phyloP scores from a whole-genome alignment of 1,140 invertebrate genomes.

The Panagrolaimus sp. region DNA sequence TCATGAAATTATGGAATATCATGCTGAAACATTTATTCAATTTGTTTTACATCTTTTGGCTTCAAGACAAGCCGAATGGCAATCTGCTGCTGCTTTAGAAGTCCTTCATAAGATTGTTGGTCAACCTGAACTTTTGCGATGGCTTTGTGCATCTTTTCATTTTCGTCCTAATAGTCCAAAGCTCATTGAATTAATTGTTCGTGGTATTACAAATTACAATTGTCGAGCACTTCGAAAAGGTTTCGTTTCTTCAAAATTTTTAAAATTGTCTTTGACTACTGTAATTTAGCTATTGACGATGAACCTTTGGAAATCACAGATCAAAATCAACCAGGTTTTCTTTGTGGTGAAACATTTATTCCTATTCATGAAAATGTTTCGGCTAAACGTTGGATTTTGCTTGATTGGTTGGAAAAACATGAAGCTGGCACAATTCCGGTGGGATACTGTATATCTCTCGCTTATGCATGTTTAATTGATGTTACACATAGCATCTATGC shows the following conservation, averaged over 20 bases:
- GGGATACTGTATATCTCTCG: slow-evolving; percentile 88
- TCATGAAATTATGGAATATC: neutral
- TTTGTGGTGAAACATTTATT: slow-evolving; percentile 37
- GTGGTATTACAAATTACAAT: slow-evolving; percentile 61
- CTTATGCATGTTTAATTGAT: slow-evolving; percentile 82
- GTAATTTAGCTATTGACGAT: neutral
- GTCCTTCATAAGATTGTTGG: slow-evolving; percentile 87
- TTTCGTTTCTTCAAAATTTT: slow-evolving; percentile 8
- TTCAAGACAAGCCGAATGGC: slow-evolving; percentile 83
- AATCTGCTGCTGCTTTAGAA: slow-evolving; percentile 84
- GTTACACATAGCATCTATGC: slow-evolving; percentile 62
- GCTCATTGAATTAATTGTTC: slow-evolving; percentile 58
- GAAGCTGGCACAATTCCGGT: slow-evolving; percentile 86
- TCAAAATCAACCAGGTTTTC: slow-evolving; percentile 29
- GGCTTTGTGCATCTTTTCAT: slow-evolving; percentile 88
- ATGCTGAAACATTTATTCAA: neutral
- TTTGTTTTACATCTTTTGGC: slow-evolving; percentile 20
- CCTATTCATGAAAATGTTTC: slow-evolving; percentile 43
- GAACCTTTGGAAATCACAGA: neutral
- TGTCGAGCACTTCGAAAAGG: slow-evolving; percentile 17
- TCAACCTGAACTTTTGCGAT: slow-evolving; percentile 71
- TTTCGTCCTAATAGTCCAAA: slow-evolving; percentile 84
- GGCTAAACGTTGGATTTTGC: slow-evolving; percentile 44
- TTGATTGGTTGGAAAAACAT: slow-evolving; percentile 87
- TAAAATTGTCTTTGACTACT: no score